Evolutionary conservation across 2,113 vertebrate species (phyloP).

Genomic region (Todiramphus saurophagus): DNA sequence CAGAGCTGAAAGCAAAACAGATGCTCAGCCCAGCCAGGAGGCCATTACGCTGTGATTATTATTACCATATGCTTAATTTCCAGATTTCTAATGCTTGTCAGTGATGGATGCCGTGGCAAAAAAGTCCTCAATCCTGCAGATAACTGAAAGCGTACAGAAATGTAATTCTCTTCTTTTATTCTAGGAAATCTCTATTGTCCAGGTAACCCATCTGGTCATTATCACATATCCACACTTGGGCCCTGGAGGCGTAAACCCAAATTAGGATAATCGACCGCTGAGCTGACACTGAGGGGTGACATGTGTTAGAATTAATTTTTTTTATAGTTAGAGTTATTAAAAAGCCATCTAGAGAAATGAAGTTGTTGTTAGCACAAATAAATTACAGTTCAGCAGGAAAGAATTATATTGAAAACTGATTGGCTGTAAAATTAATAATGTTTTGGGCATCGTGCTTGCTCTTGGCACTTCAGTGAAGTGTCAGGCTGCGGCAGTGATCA

Average conservation of each 20-base stretch:
- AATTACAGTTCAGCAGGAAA: constrained; percentile 36
- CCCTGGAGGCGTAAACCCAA: neutral
- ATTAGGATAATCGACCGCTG: constrained; percentile 12
- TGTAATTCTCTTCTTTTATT: neutral
- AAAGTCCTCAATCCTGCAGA: neutral
- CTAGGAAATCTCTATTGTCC: constrained; percentile 1
- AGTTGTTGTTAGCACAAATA: constrained; percentile 12
- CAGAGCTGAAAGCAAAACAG: constrained; percentile 32
- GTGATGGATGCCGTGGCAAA: constrained; percentile 10
- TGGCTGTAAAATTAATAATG: constrained; percentile 38
- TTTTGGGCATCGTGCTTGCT: neutral
- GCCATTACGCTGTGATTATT: constrained; percentile 29
- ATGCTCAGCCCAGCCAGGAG: constrained; percentile 36
- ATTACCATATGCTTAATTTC: constrained; percentile 40
- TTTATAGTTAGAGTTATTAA: neutral
- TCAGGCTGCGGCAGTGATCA: neutral
- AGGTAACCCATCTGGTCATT: constrained; percentile 20
- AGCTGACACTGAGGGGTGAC: neutral
- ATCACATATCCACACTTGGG: neutral
- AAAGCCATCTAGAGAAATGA: constrained; percentile 9
- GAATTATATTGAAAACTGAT: neutral
- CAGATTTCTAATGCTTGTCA: constrained; percentile 5
- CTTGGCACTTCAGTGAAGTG: neutral
- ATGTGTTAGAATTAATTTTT: neutral
- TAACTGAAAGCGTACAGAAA: neutral